Base-by-base conservation (phyloP, 2,113 vertebrate genomes). In the Helogale parvula region DNA sequence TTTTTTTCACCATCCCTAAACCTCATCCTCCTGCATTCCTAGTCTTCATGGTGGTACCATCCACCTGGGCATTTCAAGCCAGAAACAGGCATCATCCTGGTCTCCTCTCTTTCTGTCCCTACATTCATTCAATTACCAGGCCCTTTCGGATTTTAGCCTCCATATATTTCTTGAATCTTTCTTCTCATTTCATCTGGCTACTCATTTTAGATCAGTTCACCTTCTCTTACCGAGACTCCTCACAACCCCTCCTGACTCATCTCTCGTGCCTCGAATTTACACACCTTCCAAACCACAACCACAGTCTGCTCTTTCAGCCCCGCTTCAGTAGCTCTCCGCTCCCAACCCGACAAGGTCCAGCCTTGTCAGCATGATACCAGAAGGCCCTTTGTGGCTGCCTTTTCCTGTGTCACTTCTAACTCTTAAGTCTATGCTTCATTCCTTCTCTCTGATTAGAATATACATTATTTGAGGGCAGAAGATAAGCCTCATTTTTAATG, bases 341-440 rank as follows among this genome's bases (percentile, higher is more conserved):
- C 57, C 12, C 45, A 90, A 29, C 8, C 57, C 19, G 68, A 31
- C 60, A 50, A 81, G 60, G 29, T 71, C 38, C 41, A 71, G 68
- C 35, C 35, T 82, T 21, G 0, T 90, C 31, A 16, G 38, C 66
- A 23, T 47, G 10, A 69, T 52, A 57, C n/a, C 25, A 13, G n/a
- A 16, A 63, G 33, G 52, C 4, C 31, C 8, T 71, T 35, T 84
- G 45, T 92, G 23, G 33, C n/a, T 94, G 76, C 35, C 85, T 92
- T 92, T 35, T 79, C 23, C 33, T 84, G 17, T 79, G 8, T 14
- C 45, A 33, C 63, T 84, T 92, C 66, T 68, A 23, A 83, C 38
- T 93, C 63, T 97, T 91, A 57, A 52, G 45, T 94, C 88, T 77
- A 60, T 9, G 47, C 25, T 96, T 88, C 12, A 29, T 83, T 89